Conservation (phyloP, 2,797 vertebrate species). For the Sebastiscus albofasciatus region DNA sequence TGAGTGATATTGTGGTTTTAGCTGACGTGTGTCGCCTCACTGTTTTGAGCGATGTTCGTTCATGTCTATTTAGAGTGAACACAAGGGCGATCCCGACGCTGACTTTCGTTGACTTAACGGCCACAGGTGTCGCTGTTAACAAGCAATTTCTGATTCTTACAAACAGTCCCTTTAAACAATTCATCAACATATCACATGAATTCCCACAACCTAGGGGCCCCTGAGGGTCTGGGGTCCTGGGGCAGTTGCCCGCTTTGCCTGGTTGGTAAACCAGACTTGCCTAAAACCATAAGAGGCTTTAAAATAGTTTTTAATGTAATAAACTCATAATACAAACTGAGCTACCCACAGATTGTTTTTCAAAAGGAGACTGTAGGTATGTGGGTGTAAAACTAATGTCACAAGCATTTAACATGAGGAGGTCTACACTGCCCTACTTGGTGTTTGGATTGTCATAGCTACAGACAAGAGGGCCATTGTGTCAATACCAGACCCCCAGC, state of each 20-base stretch:
- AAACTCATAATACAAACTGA: not conserved
- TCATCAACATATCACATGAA: not conserved
- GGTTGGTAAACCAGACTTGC: not conserved
- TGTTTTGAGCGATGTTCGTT: too few relatives aligned
- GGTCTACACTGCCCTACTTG: not conserved
- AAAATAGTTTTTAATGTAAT: not conserved
- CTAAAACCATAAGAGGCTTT: not conserved
- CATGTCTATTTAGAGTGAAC: too few relatives aligned
- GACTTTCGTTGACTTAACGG: too few relatives aligned
- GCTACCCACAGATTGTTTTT: not conserved
- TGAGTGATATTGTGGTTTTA: too few relatives aligned
- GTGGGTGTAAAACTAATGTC: not conserved
- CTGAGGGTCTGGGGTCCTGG: not conserved
- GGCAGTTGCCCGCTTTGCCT: not conserved
- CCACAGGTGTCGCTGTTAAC: too few relatives aligned
- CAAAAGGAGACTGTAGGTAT: not conserved
- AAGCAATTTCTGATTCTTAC: too few relatives aligned
- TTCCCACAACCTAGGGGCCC: not conserved
- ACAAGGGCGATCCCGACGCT: too few relatives aligned
- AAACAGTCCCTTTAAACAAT: too few relatives aligned
- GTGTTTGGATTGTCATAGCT: conserved; percentile 67
- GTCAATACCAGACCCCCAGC: conserved; percentile 55
- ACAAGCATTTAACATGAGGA: not conserved
- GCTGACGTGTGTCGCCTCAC: too few relatives aligned
- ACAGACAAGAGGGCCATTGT: conserved; percentile 70